phyloP scores from a whole-genome alignment of 2,797 vertebrate species.

The Falco peregrinus region DNA sequence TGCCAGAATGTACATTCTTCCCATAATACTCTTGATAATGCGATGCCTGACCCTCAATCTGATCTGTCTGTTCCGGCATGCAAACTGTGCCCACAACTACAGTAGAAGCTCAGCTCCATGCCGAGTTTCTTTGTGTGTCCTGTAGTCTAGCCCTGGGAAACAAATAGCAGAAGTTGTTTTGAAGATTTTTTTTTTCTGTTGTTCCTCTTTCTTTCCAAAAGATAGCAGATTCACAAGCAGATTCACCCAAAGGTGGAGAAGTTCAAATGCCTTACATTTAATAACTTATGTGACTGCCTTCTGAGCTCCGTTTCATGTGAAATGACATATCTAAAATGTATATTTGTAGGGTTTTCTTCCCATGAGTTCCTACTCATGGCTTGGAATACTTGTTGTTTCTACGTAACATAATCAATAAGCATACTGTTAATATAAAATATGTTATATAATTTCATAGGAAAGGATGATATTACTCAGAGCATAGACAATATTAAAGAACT shows the following conservation, averaged over 20 bases:
- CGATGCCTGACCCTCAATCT: neutral
- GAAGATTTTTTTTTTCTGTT: neutral
- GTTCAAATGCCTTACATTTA: slow-evolving; percentile 8
- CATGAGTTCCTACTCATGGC: neutral
- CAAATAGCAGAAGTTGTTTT: slow-evolving; percentile 17
- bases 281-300: neutral
- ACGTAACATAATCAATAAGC: neutral
- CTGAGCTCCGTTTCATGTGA: neutral
- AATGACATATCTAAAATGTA: neutral
- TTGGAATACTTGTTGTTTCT: neutral
- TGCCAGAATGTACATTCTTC: neutral
- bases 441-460: neutral
- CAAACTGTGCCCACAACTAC: neutral
- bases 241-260: neutral
- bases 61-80: neutral
- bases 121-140: neutral
- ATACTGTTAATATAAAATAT: neutral
- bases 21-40: neutral
- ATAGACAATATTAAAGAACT: neutral
- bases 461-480: neutral
- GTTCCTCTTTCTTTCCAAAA: slow-evolving; percentile 20
- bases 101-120: neutral
- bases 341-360: neutral
- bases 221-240: neutral
- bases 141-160: slow-evolving; percentile 8